Evolutionary conservation across 2,888 invertebrate genomes (phyloP).

Genomic region (Ganaspis brasiliensis): DNA sequence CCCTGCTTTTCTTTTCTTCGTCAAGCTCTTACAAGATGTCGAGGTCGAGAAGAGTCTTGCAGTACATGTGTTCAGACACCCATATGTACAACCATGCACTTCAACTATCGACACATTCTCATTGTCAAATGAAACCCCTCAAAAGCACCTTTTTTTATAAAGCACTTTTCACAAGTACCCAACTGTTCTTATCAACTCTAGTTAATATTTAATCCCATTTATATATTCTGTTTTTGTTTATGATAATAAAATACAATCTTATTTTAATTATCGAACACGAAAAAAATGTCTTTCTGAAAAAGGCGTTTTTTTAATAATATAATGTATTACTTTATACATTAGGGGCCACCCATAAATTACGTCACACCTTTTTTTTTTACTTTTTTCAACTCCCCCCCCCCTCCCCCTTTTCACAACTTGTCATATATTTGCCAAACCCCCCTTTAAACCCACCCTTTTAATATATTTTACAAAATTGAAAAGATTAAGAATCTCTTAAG

Average conservation of each 20-base stretch:
- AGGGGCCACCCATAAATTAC: too few relatives aligned
- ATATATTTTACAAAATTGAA: too few relatives aligned
- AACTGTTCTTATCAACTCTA: background rate
- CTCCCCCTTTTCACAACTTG: too few relatives aligned
- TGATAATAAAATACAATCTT: too few relatives aligned
- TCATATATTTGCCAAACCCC: too few relatives aligned
- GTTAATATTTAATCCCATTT: background rate
- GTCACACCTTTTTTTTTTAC: too few relatives aligned
- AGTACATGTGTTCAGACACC: background rate
- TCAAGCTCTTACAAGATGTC: slow-evolving; percentile 38
- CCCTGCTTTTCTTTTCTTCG: slow-evolving; percentile 25
- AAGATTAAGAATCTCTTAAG: too few relatives aligned
- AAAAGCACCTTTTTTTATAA: background rate
- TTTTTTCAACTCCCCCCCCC: too few relatives aligned
- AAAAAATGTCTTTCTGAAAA: too few relatives aligned
- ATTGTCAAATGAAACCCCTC: slow-evolving; percentile 22
- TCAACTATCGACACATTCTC: slow-evolving; percentile 23
- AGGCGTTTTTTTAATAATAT: too few relatives aligned
- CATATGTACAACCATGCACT: background rate
- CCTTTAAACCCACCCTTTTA: too few relatives aligned
- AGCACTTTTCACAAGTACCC: background rate
- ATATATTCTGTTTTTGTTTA: background rate
- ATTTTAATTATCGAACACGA: background rate
- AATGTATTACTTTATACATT: too few relatives aligned
- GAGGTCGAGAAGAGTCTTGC: slow-evolving; percentile 12